Evolutionary conservation across 2,113 vertebrate genomes (phyloP), one percentile per base, ranked within the genome.

Genomic region (Melanocharis versteri): DNA sequence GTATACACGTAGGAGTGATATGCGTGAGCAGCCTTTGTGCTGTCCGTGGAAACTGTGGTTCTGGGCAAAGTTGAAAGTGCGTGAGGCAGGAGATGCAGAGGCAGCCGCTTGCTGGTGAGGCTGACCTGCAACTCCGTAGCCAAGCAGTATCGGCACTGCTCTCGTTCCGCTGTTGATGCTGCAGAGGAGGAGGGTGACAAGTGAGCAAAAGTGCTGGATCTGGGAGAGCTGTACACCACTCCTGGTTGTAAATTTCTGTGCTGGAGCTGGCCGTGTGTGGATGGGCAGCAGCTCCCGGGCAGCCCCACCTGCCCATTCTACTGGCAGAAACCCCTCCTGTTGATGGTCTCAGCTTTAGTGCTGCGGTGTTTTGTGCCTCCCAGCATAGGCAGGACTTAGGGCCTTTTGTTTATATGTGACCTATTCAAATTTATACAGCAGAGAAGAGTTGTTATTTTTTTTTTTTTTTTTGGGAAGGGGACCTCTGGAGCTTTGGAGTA

Each of bases 91-190:
- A 62, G 65, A 31, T 71, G 85, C 16, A 11, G 40, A 70, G 51
- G 35, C 42, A 58, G 42, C 28, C 0, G 1, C 33, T 73, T 45
- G 26, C 58, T 54, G 64, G 26, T 50, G 61, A 51, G 39, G 35
- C 53, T 35, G 53, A 71, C 11, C n/a, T 23, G 8, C 44, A 14
- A 5, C 65, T 78, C 0, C 0, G 3, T 19, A 23, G 10, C 24
- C 7, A 16, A 20, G 68, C 12, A 6, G 33, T 42, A 1, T 1
- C 45, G 39, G 23, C 40, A 9, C 16, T 0, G 1, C 57, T 58
- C 14, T 69, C 26, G 8, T 44, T 83, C 45, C 0, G 3, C 50
- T 51, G 7, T 7, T 57, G 56, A 2, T 37, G 33, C 27, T 53
- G n/a, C 48, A 27, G 66, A 57, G 50, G 26, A 91, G 66, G 24